A percentile compares a stretch with the other conserved stretches of the same genome.
Evolutionary conservation across 1,140 invertebrate species (phyloP).

Genomic region (Lordiphosa mommai): DNA sequence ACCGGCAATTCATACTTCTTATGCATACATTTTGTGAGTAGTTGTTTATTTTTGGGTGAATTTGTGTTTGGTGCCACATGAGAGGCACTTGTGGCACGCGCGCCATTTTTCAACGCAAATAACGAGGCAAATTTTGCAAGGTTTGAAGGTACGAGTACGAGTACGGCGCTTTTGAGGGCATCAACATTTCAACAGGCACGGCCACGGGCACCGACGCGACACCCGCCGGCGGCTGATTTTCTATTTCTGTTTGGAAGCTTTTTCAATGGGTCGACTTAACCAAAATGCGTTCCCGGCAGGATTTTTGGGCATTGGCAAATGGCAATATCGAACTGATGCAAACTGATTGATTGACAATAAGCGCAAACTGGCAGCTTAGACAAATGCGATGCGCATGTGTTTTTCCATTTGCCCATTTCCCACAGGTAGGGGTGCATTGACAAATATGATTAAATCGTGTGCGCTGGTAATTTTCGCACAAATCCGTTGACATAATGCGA

Average conservation of each 20-base stretch:
- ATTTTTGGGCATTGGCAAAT: slow-evolving; percentile 16
- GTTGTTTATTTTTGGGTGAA: slow-evolving; percentile 7
- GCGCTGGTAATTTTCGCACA: background rate
- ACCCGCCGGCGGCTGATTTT: background rate
- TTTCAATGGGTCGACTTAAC: slow-evolving; percentile 28
- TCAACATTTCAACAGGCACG: slow-evolving; percentile 4
- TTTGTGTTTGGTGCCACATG: slow-evolving; percentile 35
- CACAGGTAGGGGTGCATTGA: slow-evolving; percentile 19
- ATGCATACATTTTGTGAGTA: slow-evolving; percentile 25
- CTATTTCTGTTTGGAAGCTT: slow-evolving; percentile 5
- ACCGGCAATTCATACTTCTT: slow-evolving; percentile 7
- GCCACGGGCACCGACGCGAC: background rate
- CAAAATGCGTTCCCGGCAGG: slow-evolving; percentile 11
- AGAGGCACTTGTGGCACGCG: slow-evolving; percentile 56
- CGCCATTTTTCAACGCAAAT: slow-evolving; percentile 58
- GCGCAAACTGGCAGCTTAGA: slow-evolving; percentile 49
- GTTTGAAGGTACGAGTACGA: slow-evolving; percentile 5
- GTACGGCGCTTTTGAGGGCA: background rate
- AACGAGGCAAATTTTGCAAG: slow-evolving; percentile 56
- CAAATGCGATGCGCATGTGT: slow-evolving; percentile 32
- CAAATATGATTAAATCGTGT: slow-evolving; percentile 36
- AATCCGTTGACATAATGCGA: slow-evolving; percentile 24
- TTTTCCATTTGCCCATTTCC: background rate
- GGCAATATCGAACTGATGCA: slow-evolving; percentile 19
- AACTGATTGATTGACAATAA: slow-evolving; percentile 66